These are phyloP conservation scores for Fistularia commersonii DNA, from an alignment of 2,797 vertebrate species.

Conservation along the genomic window DNA sequence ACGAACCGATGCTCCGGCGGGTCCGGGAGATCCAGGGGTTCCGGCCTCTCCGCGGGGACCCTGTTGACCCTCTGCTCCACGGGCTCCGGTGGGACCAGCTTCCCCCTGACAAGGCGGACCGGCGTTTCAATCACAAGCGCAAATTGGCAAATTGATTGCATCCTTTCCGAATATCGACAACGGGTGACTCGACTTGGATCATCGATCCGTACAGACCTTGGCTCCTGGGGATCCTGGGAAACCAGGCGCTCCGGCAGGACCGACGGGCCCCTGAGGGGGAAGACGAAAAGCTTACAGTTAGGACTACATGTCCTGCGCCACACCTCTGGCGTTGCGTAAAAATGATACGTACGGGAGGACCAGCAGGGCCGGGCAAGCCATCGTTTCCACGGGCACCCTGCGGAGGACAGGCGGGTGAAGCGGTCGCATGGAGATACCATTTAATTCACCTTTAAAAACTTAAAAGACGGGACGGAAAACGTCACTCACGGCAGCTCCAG, in stretches of 20 bases:
- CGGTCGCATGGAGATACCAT: background rate
- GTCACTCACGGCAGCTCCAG: slow-evolving; percentile 89
- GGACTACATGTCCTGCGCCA: background rate
- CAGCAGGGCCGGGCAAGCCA: slow-evolving; percentile 91
- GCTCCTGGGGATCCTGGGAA: slow-evolving; percentile 94
- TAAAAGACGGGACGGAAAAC: background rate
- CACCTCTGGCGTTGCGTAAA: too few relatives aligned
- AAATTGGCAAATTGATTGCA: background rate
- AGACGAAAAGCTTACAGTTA: slow-evolving; percentile 21
- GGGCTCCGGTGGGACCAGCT: slow-evolving; percentile 90
- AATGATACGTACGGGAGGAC: slow-evolving; percentile 85
- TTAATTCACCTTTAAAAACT: background rate
- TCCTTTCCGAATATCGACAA: background rate
- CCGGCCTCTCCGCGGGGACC: slow-evolving; percentile 91
- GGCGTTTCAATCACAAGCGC: background rate
- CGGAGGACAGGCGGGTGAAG: slow-evolving; percentile 16
- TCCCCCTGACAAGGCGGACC: slow-evolving; percentile 80
- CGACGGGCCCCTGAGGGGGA: slow-evolving; percentile 87
- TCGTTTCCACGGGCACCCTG: slow-evolving; percentile 97
- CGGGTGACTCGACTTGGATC: background rate
- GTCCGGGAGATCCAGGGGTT: slow-evolving; percentile 92
- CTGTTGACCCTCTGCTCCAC: slow-evolving; percentile 90
- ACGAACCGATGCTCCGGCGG: slow-evolving; percentile 82
- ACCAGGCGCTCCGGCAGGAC: slow-evolving; percentile 90
- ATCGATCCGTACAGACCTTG: slow-evolving; percentile 77